These are phyloP conservation scores for Mustelus asterias DNA, from an alignment of 2,113 vertebrate genomes.

Conservation along the genomic window DNA sequence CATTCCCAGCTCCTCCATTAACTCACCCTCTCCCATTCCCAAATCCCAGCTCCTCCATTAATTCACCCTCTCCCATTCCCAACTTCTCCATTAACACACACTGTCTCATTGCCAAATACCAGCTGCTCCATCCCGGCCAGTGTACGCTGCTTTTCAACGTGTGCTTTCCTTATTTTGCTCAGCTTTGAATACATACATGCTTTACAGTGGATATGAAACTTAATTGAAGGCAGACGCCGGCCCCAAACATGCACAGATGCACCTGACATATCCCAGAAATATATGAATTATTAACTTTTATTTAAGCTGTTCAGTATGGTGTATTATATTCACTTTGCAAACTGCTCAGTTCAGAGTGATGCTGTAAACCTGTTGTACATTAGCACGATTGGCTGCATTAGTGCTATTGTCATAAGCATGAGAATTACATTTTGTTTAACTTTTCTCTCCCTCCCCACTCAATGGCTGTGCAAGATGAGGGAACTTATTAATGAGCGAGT, in stretches of 20 bases:
- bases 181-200: neutral
- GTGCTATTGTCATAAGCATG: neutral
- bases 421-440: neutral
- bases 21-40: neutral
- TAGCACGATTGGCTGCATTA: neutral
- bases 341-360: neutral
- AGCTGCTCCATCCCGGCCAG: neutral
- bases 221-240: neutral
- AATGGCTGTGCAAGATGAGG: neutral
- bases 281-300: slow-evolving; percentile 1
- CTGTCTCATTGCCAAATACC: neutral
- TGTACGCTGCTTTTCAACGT: neutral
- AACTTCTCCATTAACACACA: neutral
- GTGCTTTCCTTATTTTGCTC: neutral
- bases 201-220: neutral
- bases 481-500: no score
- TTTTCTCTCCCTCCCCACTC: neutral
- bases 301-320: neutral
- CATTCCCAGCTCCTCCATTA: neutral
- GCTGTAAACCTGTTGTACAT: neutral
- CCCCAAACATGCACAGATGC: neutral
- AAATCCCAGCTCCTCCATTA: neutral
- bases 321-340: slow-evolving; percentile 10
- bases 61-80: neutral
- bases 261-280: neutral